Evolutionary conservation across 1,140 invertebrate genomes (phyloP), one percentile per base, ranked within the genome.

Genomic region (Papilio dardanus): DNA sequence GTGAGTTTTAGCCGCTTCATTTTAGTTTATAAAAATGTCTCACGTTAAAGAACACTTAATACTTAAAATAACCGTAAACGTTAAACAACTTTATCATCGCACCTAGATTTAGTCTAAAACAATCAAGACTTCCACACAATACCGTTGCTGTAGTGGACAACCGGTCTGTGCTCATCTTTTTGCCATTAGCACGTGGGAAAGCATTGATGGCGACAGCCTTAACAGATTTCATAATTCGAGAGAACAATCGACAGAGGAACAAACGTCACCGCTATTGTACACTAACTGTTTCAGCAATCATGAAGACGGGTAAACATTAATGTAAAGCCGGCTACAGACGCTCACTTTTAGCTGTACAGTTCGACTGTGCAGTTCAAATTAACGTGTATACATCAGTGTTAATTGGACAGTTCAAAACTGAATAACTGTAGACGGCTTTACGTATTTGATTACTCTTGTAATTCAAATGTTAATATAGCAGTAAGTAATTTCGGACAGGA

Each of bases 131-230:
- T 12, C n/a, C 54, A 5, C 54, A 62, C 10, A 62, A 62, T 28
- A 30, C 54, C 54, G 54, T 62, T 62, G 54, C 54, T 62, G 6
- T 1, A 19, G 54, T 62, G 54, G 54, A 62, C 54, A 28, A 62
- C 21, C 24, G 24, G 24, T 74, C 66, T n/a, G 24, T 35, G 69
- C 42, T 73, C 74, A 68, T 74, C 74, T 77, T 78, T 80, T 80
- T 71, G 66, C 74, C 73, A 42, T 80, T 76, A 73, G 58, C 68
- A 79, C 76, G 73, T 65, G 30, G 40, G 58, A 79, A 79, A 58
- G 37, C 40, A 66, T 40, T 24, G 35, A 37, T 10, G 67, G 35
- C 19, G 31, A 69, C 67, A 69, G 33, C 33, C 67, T 69, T 69
- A 37, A 69, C n/a, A 69, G 31, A 69, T 37, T 69, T 40, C 19